These are phyloP conservation scores for Micronycteris hirsuta DNA, from an alignment of 2,113 vertebrate genomes.

Conservation along the genomic window DNA sequence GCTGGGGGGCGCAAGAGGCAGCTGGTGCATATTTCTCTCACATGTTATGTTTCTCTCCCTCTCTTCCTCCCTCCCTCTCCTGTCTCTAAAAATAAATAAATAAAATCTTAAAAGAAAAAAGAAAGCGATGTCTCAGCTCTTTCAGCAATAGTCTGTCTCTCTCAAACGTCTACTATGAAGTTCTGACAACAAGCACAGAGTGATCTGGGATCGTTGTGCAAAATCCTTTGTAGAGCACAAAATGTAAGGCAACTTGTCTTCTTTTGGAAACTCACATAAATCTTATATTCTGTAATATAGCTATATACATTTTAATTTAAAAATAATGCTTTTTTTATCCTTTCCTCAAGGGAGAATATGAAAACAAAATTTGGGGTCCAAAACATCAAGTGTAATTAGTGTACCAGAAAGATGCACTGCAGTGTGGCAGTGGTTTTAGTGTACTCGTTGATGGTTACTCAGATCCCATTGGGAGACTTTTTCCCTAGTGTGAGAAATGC, in stretches of 20 bases:
- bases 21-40: too few species aligned
- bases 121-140: neutral
- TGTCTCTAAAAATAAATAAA: too few species aligned
- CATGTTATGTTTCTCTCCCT: too few species aligned
- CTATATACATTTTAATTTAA: neutral
- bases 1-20: too few species aligned
- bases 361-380: neutral
- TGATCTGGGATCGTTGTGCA: neutral
- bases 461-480: too few species aligned
- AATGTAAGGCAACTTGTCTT: neutral
- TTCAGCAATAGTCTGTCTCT: neutral
- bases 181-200: neutral
- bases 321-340: neutral
- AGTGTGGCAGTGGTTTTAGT: neutral
- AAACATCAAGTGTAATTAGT: neutral
- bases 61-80: too few species aligned
- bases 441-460: neutral
- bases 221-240: neutral
- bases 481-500: neutral
- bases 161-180: neutral
- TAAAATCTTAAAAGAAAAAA: too few species aligned
- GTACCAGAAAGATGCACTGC: neutral
- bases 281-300: neutral
- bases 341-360: neutral
- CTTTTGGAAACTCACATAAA: neutral